Evolutionary conservation across 2,888 invertebrate species (phyloP).

Genomic region (Leucania comma): DNA sequence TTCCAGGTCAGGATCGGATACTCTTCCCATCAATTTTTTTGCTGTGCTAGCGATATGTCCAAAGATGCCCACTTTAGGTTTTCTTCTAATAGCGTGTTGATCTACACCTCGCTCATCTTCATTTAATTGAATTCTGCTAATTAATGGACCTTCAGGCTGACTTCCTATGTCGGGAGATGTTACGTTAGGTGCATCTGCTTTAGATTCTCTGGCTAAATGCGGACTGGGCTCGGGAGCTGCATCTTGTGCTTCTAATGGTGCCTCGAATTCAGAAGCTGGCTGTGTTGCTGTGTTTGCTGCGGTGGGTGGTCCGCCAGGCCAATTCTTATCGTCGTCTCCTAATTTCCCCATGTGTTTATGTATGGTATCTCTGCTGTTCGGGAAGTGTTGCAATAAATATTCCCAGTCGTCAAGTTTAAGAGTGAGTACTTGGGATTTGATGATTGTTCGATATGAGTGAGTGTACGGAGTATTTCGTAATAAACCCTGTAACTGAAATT

Average conservation of each 20-base stretch:
- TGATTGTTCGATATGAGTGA: slow-evolving; percentile 76
- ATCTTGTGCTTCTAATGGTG: slow-evolving; percentile 7
- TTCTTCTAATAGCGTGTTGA: neutral
- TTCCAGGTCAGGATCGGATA: slow-evolving; percentile 40
- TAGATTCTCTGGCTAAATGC: neutral
- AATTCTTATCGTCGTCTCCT: slow-evolving; percentile 30
- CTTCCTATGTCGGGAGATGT: neutral
- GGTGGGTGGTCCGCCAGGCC: slow-evolving; percentile 44
- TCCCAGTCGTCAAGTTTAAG: slow-evolving; percentile 79
- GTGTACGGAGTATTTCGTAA: slow-evolving; percentile 72
- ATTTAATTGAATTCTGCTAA: neutral
- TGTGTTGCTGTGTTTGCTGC: neutral
- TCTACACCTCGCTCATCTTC: slow-evolving; percentile 8
- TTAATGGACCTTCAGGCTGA: neutral
- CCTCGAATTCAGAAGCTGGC: neutral
- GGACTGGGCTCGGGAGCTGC: neutral
- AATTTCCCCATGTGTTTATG: slow-evolving; percentile 64
- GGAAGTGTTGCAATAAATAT: slow-evolving; percentile 79
- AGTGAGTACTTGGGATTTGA: slow-evolving; percentile 79
- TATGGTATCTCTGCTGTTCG: slow-evolving; percentile 73
- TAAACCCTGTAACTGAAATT: slow-evolving; percentile 79
- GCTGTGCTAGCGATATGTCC: slow-evolving; percentile 42
- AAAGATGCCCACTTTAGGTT: slow-evolving; percentile 26
- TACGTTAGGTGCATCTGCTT: neutral
- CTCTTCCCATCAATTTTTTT: slow-evolving; percentile 57